Base-by-base conservation (phyloP, 2,888 invertebrate genomes). In the Synergus umbraculus region DNA sequence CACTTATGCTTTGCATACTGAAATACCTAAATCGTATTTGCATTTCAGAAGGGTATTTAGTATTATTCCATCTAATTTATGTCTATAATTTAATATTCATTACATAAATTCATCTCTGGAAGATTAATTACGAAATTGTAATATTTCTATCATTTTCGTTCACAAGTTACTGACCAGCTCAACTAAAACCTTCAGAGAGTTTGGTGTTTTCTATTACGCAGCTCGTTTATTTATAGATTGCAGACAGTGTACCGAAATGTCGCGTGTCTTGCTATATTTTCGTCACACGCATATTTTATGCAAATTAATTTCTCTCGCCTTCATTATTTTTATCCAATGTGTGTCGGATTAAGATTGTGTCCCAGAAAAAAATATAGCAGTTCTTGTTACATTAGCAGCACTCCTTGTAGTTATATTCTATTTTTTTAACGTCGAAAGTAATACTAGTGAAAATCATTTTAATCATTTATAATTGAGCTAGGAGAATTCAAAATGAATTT, bases 1-100 rank as follows among this genome's bases (percentile, higher is more conserved):
- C 44, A 76, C 78, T 43, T 78, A 78, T 82, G 65, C 67, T 66
- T 64, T 76, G 76, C 49, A 77, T 76, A 81, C 78, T 66, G 78
- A 82, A 10, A 49, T 37, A 73, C 54, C n/a, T 73, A 54, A 73
- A 73, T 73, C 54, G 1, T 37, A 54, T 73, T 73, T 54, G n/a
- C 54, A 73, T 73, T 73, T n/a, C 15, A 54, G n/a, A 37, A 73
- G 60, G 22, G 18, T 60, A 60, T 22, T 60, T 3, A 29, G 3
- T 29, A 29, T 29, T 29, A 29, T 60, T 29, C 22, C 10, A 4
- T 4, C 22, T 60, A 60, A 60, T 60, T 60, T 22, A 60, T 4
- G 4, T 22, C 22, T 12, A 1, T 10, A 43, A 18, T 64, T 64
- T 65, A n/a, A 44, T 76, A n/a, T 76, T 76, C 18, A 4, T 41